Evolutionary conservation across 2,113 vertebrate species (phyloP).

Genomic region (Felis catus): F.catus_Fca126_mat1.0 CM031421.1:10258501-10259000

Average conservation of each 20-base stretch:
- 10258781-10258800: conserved; percentile 39
- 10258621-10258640: not conserved
- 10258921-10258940: no score
- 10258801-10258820: not conserved
- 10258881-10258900: no score
- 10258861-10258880: no score
- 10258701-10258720: not conserved
- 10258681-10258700: conserved; percentile 34
- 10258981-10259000: no score
- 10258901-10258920: no score
- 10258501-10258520: not conserved
- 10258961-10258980: no score
- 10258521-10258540: not conserved
- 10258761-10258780: conserved; percentile 43
- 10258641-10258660: not conserved
- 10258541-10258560: conserved; percentile 26
- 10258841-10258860: no score
- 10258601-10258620: not conserved
- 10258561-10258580: conserved; percentile 20
- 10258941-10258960: no score
- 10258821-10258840: not conserved
- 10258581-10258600: not conserved
- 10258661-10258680: not conserved
- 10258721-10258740: conserved; percentile 25
- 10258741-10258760: not conserved